Percentiles rank a stretch among this genome's conserved stretches.
Conservation (phyloP, 2,113 vertebrate species). For the Platysternon megacephalum region DNA sequence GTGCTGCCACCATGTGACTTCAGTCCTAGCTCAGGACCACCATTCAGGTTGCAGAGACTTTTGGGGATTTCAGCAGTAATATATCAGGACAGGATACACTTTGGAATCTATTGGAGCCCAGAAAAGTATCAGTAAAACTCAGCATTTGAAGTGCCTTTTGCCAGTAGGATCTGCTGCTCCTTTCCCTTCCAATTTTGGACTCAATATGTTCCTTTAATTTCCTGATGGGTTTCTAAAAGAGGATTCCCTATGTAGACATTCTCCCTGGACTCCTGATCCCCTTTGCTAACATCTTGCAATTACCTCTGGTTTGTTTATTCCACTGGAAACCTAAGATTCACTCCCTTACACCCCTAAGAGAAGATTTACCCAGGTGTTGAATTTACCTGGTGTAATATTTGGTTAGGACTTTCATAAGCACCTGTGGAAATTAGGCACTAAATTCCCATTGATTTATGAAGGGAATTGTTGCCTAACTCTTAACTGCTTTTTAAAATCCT, state of each 20-base stretch:
- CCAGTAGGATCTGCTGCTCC: not conserved
- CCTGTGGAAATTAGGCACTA: not conserved
- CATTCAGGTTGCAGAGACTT: not conserved
- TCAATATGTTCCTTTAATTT: not conserved
- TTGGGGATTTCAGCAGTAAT: not conserved
- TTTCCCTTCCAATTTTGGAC: not conserved
- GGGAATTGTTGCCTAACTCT: not conserved
- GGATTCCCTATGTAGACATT: not conserved
- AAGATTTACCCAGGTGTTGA: not conserved
- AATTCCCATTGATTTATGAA: not conserved
- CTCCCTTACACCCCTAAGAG: not conserved
- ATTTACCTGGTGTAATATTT: not conserved
- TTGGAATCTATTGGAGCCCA: fast-evolving
- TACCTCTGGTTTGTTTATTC: not conserved
- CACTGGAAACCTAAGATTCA: not conserved
- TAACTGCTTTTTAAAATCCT: not conserved
- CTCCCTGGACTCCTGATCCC: not conserved
- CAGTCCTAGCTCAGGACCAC: not conserved
- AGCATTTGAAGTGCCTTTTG: not conserved
- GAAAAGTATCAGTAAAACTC: not conserved
- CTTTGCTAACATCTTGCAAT: not conserved
- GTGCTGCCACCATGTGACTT: not conserved
- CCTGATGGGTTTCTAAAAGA: not conserved
- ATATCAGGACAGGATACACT: not conserved
- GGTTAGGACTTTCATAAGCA: not conserved